Conservation (phyloP, 2,113 vertebrate genomes). For the Bubalus kerabau region DNA sequence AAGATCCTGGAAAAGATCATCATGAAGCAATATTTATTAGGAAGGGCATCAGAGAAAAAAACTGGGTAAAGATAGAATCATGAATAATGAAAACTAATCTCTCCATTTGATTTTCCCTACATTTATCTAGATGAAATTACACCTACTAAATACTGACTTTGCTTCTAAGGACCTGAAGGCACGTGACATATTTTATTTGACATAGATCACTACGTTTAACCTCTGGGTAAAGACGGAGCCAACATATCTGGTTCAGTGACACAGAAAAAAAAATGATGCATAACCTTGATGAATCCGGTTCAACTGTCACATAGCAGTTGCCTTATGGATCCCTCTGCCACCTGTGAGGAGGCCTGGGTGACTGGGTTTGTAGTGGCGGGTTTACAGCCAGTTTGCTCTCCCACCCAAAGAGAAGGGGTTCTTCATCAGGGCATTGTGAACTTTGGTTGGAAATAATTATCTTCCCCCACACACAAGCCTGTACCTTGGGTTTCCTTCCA, state of each 20-base stretch:
- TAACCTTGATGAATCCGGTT: not conserved
- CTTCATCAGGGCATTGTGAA: not conserved
- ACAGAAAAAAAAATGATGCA: constrained; percentile 13
- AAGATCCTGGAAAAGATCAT: not conserved
- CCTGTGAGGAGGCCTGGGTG: not conserved
- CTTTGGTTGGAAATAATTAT: not conserved
- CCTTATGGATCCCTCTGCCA: constrained; percentile 1
- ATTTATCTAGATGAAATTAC: constrained; percentile 58
- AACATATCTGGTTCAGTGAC: constrained; percentile 23
- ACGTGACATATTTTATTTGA: constrained; percentile 45
- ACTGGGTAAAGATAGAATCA: constrained; percentile 38
- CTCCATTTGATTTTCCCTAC: constrained; percentile 58
- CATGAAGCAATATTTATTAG: constrained; percentile 17
- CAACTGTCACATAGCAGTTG: not conserved
- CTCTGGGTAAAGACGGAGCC: constrained; percentile 13
- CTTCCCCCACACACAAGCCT: not conserved
- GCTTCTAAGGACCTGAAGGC: constrained; percentile 36
- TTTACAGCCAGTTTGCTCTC: not conserved
- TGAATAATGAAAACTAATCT: constrained; percentile 68
- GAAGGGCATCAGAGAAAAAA: not conserved
- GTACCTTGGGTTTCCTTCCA: not conserved
- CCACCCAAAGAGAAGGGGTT: not conserved
- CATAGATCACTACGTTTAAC: constrained; percentile 58
- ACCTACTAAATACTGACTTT: constrained; percentile 67
- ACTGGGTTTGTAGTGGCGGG: too few relatives aligned